phyloP scores from a whole-genome alignment of 1,140 invertebrate genomes.

The Antheraea mylitta region DNA sequence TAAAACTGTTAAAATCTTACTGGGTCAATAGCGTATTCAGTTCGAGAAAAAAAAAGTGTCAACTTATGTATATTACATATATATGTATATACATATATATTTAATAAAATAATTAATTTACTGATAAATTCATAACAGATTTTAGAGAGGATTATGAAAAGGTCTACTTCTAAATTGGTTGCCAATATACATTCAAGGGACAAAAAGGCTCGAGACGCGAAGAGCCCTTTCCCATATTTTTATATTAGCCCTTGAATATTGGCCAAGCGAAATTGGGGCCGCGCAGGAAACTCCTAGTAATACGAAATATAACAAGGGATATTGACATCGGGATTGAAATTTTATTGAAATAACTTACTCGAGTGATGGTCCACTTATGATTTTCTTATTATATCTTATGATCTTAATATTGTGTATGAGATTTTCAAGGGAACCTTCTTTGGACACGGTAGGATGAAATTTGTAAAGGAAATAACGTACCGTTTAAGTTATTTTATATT shows the following conservation, averaged over 20 bases:
- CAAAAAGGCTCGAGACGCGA: slow-evolving; percentile 22
- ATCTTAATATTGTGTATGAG: too few relatives aligned
- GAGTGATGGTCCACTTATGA: too few relatives aligned
- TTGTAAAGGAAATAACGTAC: too few relatives aligned
- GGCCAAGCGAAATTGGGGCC: slow-evolving; percentile 31
- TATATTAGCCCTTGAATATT: slow-evolving; percentile 46
- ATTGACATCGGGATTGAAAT: slow-evolving; percentile 29
- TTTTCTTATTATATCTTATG: too few relatives aligned
- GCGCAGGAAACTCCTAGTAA: slow-evolving; percentile 26
- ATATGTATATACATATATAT: too few relatives aligned
- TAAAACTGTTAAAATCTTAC: too few relatives aligned
- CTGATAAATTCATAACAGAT: background rate
- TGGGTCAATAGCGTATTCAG: too few relatives aligned
- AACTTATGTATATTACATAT: too few relatives aligned
- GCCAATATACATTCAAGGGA: slow-evolving; percentile 26
- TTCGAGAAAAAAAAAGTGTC: too few relatives aligned
- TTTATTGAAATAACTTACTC: slow-evolving; percentile 13
- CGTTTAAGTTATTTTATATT: too few relatives aligned
- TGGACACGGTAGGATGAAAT: too few relatives aligned
- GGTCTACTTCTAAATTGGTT: slow-evolving; percentile 17
- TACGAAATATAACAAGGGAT: slow-evolving; percentile 31
- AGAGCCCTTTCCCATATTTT: slow-evolving; percentile 34
- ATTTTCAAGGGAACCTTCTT: too few relatives aligned
- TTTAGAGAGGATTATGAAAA: background rate
- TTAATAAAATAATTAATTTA: background rate